Evolutionary conservation across 2,797 vertebrate genomes (phyloP).

Genomic region (Eremophila alpestris): DNA sequence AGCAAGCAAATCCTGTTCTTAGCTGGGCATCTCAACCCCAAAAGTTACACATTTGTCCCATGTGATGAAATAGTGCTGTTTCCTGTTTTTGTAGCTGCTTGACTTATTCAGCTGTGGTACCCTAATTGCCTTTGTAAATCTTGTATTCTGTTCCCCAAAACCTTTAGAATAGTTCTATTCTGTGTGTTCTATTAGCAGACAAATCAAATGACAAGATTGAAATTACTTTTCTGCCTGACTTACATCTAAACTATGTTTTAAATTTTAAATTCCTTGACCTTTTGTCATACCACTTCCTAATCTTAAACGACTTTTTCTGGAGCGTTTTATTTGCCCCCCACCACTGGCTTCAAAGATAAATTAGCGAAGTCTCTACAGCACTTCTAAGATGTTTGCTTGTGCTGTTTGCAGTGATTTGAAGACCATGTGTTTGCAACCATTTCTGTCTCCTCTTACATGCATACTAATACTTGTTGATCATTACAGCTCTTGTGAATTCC

Average conservation of each 20-base stretch:
- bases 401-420: conserved; percentile 2
- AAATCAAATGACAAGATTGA: background rate
- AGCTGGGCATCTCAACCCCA: background rate
- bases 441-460: conserved; percentile 46
- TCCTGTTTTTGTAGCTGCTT: background rate
- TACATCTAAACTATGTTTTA: conserved; percentile 5
- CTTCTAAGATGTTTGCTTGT: background rate
- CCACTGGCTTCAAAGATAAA: conserved; percentile 32
- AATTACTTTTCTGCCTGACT: background rate
- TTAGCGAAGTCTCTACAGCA: background rate
- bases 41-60: background rate
- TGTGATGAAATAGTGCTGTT: background rate
- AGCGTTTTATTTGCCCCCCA: background rate
- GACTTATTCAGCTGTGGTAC: background rate
- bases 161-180: background rate
- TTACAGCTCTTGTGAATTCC: conserved; percentile 13
- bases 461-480: conserved; percentile 48
- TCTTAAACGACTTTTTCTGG: conserved; percentile 27
- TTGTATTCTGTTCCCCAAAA: background rate
- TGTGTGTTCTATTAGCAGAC: background rate
- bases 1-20: background rate
- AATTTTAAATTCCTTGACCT: conserved; percentile 44
- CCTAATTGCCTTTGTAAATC: background rate
- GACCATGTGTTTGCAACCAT: conserved; percentile 48
- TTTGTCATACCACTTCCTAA: conserved; percentile 13